phyloP scores from a whole-genome alignment of 2,888 invertebrate genomes.

The Acanthosepion lycidas region DNA sequence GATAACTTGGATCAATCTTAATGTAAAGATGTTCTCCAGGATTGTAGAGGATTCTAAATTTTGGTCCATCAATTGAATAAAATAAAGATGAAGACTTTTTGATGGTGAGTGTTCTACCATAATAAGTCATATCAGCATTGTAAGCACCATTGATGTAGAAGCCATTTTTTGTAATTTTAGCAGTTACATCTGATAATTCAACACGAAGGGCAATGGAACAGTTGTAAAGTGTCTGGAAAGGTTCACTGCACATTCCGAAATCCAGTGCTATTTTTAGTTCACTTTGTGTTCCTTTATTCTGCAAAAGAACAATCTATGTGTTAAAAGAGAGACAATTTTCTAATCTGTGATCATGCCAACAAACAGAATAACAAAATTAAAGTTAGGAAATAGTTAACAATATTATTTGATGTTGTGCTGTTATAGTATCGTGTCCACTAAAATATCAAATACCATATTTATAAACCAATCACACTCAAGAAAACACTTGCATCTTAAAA shows the following conservation, averaged over 20 bases:
- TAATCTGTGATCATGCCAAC: too few species aligned
- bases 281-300: background rate
- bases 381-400: background rate
- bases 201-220: conserved; percentile 11
- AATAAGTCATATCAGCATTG: background rate
- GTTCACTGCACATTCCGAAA: background rate
- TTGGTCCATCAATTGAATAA: conserved; percentile 34
- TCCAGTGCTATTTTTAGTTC: background rate
- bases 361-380: background rate
- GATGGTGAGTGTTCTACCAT: background rate
- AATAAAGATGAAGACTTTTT: conserved; percentile 12
- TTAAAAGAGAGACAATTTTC: background rate
- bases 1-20: background rate
- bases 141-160: conserved; percentile 38
- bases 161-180: background rate
- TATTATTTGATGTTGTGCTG: too few species aligned
- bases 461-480: too few species aligned
- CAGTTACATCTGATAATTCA: background rate
- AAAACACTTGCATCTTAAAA: too few species aligned
- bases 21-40: conserved; percentile 37
- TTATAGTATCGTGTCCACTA: too few species aligned
- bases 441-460: too few species aligned
- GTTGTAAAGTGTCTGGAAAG: background rate
- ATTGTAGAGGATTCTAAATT: conserved; percentile 8
- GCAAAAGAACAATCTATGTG: background rate